Evolutionary conservation across 2,888 invertebrate species (phyloP), one percentile per base, ranked within the genome.

Genomic region (Drosophila recens): DNA sequence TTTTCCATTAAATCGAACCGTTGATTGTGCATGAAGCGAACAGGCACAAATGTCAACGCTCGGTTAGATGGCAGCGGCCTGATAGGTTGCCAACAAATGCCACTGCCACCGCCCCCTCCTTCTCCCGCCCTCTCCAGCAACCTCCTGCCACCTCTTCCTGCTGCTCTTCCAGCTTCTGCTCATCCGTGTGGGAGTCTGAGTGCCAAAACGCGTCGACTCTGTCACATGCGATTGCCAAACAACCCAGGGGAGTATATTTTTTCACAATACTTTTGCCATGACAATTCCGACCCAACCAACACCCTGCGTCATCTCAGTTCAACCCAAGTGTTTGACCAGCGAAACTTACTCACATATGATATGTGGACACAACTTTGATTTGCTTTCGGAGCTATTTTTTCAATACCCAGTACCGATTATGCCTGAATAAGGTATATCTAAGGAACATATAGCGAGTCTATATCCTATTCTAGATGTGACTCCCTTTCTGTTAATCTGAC

Each of bases 1-100:
- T 90, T 89, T 90, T 87, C 87, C 87, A 90, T 90, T 84, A 90
- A 90, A 90, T 90, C 87, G 90, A 90, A 79, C 79, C 86, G 81
- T 79, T 82, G 90, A 90, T 90, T 90, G 91, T 88, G 90, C 87
- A 90, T 90, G 89, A 87, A 90, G 82, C 75, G 82, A 71, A 75
- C 83, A 77, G 77, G 83, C 88, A 75, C 88, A 90, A 87, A 89
- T 87, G 87, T 87, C 87, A 87, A 79, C 79, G 86, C 77, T 77
- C 76, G 88, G 86, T 87, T 89, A 86, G 86, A 85, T 89, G 89
- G 81, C 73, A 75, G 73, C 67, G 72, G 75, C 69, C 67, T 75
- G 85, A 89, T 86, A 86, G 88, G 86, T 78, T 85, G 80, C 72
- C 79, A 48, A 34, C 45, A 54, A 17, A 23, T 61, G 61, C 56